Base-by-base conservation (phyloP, 1,140 invertebrate genomes). In the Psilanteris sp. region DNA sequence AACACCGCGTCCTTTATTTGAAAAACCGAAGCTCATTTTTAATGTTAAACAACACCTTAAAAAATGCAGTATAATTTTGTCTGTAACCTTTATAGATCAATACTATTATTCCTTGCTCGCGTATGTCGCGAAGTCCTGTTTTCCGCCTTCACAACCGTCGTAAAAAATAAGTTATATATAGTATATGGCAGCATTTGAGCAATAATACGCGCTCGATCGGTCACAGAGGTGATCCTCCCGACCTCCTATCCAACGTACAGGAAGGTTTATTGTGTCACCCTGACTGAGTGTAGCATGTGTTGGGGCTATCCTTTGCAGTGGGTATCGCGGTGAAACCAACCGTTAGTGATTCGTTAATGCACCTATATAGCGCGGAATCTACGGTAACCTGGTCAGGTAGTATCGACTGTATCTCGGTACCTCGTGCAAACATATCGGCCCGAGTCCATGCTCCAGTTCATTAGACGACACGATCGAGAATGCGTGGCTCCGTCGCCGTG, bases 341-440 rank as follows among this genome's bases (percentile, higher is more conserved):
- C 48, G 66, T 76, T 9, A 59, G 39, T 46, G 41, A 71, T 61
- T 70, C 46, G 64, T 41, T 44, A 59, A 54, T 46, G 78, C 74
- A 59, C 37, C 76, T 18, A 72, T 79, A 67, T 46, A 79, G 62
- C 34, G 20, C 68, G 59, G 71, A 78, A 75, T 72, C 52, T 54
- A 79, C 76, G 59, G 81, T 82, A 81, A 78, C 78, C 78, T 36
- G 54, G 62, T 43, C 80, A 82, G 75, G 77, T 75, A 71, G 22
- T 55, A 66, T 77, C 66, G 44, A 73, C 78, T 46, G 80, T 55
- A 39, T 66, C 75, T 74, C 43, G 15, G 39, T 37, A 41, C 62
- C 39, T 50, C 64, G 59, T 77, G 78, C 78, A 81, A 82, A 83
- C 75, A 73, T 24, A 72, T 41, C 61, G 48, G 14, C 39, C 66